Base-by-base conservation (phyloP, 1,140 invertebrate species). In the Saccostrea cuccullata region DNA sequence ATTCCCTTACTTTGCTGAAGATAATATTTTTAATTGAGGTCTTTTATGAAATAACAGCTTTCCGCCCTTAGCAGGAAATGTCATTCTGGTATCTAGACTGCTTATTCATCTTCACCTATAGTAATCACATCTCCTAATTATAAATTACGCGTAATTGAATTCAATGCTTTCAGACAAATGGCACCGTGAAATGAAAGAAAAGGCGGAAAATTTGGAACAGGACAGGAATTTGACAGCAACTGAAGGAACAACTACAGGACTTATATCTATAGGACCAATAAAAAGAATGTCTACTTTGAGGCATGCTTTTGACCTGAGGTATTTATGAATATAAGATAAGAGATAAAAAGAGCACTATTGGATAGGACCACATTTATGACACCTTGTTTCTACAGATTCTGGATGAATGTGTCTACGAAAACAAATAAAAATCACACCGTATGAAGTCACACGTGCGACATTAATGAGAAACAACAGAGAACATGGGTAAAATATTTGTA, bases 41-140 rank as follows among this genome's bases (percentile, higher is more conserved):
- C 26, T 30, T 30, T 77, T 77, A 2, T n/a, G 23, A n/a, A n/a
- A 67, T 20, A 67, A 67, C 60, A 20, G 30, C 30, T 77, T 36
- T 77, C 70, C 70, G 70, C 70, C 70, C 23, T 36, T 30, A 30
- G 30, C 23, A 77, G 70, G 26, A 77, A 77, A 77, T 15, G 70
- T 30, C 70, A 36, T 12, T 30, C 26, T 36, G 70, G 23, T 77
- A 30, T 30, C 23, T 26, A 73, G 23, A 15, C 23, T 30, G 13
- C n/a, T 73, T 26, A 30, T 73, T 30, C 67, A 26, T 23, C n/a
- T 77, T 77, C 12, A 77, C 70, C 70, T 67, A 23, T 67, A 23
- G 20, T 67, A 67, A 67, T 23, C 60, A 67, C 20, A 77, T 77
- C 13, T 26, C 15, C 30, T 12, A 77, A 77, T 77, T 77, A 77